Percentiles rank a stretch among this genome's conserved stretches.
Evolutionary conservation across 2,113 vertebrate genomes (phyloP).

Genomic region (Dinomys branickii): DNA sequence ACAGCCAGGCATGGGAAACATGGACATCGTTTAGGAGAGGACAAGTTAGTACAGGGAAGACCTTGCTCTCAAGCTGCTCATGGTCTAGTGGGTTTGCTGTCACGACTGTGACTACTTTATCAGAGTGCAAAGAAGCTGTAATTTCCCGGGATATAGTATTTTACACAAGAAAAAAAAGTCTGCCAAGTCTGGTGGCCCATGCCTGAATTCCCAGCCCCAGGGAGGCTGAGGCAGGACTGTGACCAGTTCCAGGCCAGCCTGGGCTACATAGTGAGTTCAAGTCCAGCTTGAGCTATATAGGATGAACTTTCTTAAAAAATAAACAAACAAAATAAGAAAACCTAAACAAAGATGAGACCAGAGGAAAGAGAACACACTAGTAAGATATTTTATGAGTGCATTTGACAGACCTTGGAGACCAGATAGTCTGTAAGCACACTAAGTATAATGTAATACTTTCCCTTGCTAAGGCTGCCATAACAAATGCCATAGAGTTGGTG

Average conservation of each 20-base stretch:
- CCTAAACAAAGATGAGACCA: not conserved
- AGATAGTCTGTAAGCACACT: not conserved
- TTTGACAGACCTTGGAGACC: not conserved
- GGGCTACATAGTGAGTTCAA: not conserved
- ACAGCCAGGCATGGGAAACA: not conserved
- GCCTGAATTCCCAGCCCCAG: not conserved
- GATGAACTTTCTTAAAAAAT: not conserved
- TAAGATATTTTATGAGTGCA: not conserved
- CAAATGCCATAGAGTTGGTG: not conserved
- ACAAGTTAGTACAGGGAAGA: not conserved
- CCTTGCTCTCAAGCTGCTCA: not conserved
- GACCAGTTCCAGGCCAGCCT: not conserved
- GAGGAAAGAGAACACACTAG: not conserved
- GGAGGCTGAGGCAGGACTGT: not conserved
- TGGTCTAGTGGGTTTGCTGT: not conserved
- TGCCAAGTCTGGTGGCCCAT: not conserved
- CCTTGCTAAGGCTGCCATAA: not conserved
- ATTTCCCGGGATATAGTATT: not conserved
- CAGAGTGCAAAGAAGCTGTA: not conserved
- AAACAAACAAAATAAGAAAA: not conserved
- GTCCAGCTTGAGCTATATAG: not conserved
- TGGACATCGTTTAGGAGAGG: too few relatives aligned
- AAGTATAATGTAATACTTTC: not conserved
- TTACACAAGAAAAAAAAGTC: slow-evolving; percentile 2
- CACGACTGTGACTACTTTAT: not conserved